These are phyloP conservation scores for Amorpha juglandis DNA, from an alignment of 2,888 invertebrate genomes.

Conservation along the genomic window DNA sequence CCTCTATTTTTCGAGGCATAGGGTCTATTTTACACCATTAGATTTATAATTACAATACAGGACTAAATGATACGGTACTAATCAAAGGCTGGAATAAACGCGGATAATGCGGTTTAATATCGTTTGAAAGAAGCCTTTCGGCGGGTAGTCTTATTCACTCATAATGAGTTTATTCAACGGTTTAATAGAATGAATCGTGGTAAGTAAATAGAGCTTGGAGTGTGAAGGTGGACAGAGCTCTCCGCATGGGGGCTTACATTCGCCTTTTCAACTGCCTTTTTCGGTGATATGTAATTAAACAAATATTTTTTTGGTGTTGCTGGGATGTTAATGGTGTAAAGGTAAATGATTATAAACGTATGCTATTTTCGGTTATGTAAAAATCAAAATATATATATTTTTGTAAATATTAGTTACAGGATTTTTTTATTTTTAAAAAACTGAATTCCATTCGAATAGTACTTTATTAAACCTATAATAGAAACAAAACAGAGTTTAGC, in stretches of 20 bases:
- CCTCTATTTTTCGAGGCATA: conserved; percentile 39
- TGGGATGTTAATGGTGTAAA: conserved; percentile 4
- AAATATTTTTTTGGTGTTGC: conserved; percentile 29
- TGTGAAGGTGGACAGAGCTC: conserved; percentile 44
- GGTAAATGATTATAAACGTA: not conserved
- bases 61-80: conserved; percentile 84
- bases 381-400: too few species aligned
- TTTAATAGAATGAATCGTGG: conserved; percentile 81
- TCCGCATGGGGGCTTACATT: conserved; percentile 39
- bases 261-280: conserved; percentile 40
- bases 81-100: conserved; percentile 81
- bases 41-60: conserved; percentile 78
- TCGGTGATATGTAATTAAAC: conserved; percentile 31
- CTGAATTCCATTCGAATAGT: too few species aligned
- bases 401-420: too few species aligned
- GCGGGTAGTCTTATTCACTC: conserved; percentile 77
- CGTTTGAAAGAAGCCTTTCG: conserved; percentile 81
- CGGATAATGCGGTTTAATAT: conserved; percentile 82
- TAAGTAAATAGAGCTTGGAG: conserved; percentile 75
- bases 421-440: too few species aligned
- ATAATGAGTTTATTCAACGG: conserved; percentile 83
- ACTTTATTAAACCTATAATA: too few species aligned
- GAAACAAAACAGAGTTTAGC: too few species aligned
- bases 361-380: not conserved
- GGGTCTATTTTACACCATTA: conserved; percentile 48